phyloP scores from a whole-genome alignment of 2,888 invertebrate species.

The Mesoligia furuncula region DNA sequence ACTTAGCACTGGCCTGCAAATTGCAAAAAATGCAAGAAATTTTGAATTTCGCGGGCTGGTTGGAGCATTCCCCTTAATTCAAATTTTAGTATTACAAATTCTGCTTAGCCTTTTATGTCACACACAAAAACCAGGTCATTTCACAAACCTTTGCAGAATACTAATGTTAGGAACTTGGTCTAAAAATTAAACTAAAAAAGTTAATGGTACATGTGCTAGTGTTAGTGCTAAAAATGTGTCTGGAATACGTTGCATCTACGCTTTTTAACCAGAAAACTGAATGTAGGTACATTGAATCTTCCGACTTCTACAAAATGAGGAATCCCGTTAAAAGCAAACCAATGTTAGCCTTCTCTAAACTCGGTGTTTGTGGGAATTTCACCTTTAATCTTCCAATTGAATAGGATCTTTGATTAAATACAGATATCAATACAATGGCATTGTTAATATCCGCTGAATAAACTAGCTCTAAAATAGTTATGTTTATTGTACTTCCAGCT shows the following conservation, averaged over 20 bases:
- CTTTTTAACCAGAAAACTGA: slow-evolving; percentile 30
- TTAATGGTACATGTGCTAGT: slow-evolving; percentile 21
- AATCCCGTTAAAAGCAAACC: slow-evolving; percentile 48
- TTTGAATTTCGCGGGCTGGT: too few relatives aligned
- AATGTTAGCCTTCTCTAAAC: slow-evolving; percentile 18
- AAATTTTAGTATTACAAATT: background rate
- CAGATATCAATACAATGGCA: background rate
- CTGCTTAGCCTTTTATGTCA: background rate
- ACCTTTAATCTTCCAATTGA: slow-evolving; percentile 17
- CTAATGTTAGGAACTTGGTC: background rate
- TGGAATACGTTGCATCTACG: slow-evolving; percentile 19
- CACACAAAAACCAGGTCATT: background rate
- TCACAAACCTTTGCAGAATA: background rate
- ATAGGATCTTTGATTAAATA: slow-evolving; percentile 17
- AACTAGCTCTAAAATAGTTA: background rate
- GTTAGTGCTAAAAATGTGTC: slow-evolving; percentile 34
- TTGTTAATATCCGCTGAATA: slow-evolving; percentile 7
- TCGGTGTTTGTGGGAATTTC: background rate
- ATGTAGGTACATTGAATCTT: slow-evolving; percentile 12
- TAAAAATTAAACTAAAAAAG: background rate
- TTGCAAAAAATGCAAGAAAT: too few relatives aligned
- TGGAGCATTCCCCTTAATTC: too few relatives aligned
- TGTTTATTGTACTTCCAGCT: background rate
- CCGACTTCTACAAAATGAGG: background rate
- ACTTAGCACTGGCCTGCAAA: too few relatives aligned